Percentiles rank a stretch among this genome's conserved stretches.
Evolutionary conservation across 1,140 invertebrate species (phyloP).

Genomic region (Neelides sp.): DNA sequence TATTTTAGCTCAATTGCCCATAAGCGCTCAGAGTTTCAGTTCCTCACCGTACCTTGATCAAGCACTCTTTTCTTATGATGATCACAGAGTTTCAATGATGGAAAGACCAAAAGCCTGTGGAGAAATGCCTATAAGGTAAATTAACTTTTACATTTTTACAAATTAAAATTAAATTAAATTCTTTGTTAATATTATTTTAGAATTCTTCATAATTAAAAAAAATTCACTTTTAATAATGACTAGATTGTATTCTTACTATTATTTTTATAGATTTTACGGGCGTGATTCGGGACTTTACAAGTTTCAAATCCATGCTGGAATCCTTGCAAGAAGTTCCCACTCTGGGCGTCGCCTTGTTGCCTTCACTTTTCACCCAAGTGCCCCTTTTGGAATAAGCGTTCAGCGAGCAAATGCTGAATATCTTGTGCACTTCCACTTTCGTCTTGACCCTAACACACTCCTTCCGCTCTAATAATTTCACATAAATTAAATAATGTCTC

Average conservation of each 20-base stretch:
- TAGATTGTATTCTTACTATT: background rate
- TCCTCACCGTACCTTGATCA: constrained; percentile 86
- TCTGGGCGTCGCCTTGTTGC: constrained; percentile 71
- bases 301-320: constrained; percentile 73
- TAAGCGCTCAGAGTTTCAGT: constrained; percentile 87
- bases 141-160: background rate
- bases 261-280: constrained; percentile 64
- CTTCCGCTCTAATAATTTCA: background rate
- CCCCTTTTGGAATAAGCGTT: constrained; percentile 91
- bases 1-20: constrained; percentile 79
- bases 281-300: constrained; percentile 77
- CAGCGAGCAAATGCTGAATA: constrained; percentile 91
- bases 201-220: background rate
- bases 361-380: constrained; percentile 93
- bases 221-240: constrained; percentile 5
- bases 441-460: constrained; percentile 35
- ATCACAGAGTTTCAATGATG: constrained; percentile 90
- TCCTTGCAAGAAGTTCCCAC: constrained; percentile 45
- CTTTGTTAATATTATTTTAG: background rate
- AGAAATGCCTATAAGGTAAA: constrained; percentile 79
- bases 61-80: constrained; percentile 86
- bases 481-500: too few species aligned
- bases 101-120: constrained; percentile 87
- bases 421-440: constrained; percentile 87
- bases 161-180: background rate